Evolutionary conservation across 2,888 invertebrate genomes (phyloP), one percentile per base, ranked within the genome.

Genomic region (Andricus curvator): DNA sequence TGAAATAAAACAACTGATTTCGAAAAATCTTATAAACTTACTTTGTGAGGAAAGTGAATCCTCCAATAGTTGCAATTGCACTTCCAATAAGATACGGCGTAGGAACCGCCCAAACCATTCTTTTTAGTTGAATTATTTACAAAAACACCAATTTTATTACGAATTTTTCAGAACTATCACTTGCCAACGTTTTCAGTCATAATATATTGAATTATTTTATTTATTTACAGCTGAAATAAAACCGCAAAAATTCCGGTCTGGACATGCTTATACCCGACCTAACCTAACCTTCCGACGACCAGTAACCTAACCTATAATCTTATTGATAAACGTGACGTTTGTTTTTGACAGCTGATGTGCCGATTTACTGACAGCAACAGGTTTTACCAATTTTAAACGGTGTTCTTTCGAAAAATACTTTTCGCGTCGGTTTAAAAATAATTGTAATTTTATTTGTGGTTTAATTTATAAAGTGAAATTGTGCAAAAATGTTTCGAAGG

Each of bases 31-130:
- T 37, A 4, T 67, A 15, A 22, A 56, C 48, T 80, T 80, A 83
- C 83, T 83, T 83, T 70, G 78, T 48, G 56, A 83, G 78, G 70
- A 70, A 79, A 48, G 41, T 51, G 20, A 64, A 20, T 8, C 83
- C 83, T 77, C 60, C 62, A 65, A 70, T 4, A 67, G 81, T 81
- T 25, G 60, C 60, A 60, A 48, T 15, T 4, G 78, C 83, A 78
- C 83, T 83, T 22, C 65, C 78, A 70, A 77, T n/a, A 41, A 80
- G 13, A 15, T 22, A 78, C 4, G 80, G 78, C 25, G 44, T 80
- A 44, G 81, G 77, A 60, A 83, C 78, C 22, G 25, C 20, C 29
- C 70, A 70, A 48, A 48, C 20, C 48, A 17, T 22, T 22, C 9
- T 70, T 70, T 29, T 51, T 29, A 4, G 1, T 29, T n/a, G 9